These are phyloP conservation scores for Emydocephalus ijimae DNA, from an alignment of 2,113 vertebrate genomes.

Conservation along the genomic window DNA sequence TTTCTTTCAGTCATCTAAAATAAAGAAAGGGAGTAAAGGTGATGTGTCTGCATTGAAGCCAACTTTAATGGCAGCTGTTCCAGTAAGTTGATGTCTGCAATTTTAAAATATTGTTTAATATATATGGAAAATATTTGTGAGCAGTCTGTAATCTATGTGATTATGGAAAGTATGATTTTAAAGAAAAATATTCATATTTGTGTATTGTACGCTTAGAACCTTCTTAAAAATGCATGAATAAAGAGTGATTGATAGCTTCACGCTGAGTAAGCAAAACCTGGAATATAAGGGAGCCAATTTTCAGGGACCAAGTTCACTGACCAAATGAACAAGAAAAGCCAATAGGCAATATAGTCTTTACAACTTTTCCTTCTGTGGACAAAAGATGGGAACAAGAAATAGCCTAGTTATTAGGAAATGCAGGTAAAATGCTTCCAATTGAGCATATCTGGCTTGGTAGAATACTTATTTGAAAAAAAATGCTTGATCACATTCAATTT, in stretches of 20 bases:
- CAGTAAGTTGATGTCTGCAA: conserved; percentile 73
- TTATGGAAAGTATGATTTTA: not conserved
- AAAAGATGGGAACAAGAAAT: not conserved
- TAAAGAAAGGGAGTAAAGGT: conserved; percentile 94
- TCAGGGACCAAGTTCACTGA: not conserved
- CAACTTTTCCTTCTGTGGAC: not conserved
- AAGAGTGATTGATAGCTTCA: not conserved
- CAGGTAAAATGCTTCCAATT: not conserved
- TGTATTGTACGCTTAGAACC: not conserved
- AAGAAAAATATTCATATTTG: not conserved
- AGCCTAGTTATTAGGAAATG: not conserved
- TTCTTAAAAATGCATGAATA: not conserved
- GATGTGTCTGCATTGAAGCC: conserved; percentile 85
- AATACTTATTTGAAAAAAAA: not conserved
- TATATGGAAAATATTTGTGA: not conserved
- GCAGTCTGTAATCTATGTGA: no score
- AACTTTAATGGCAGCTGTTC: conserved; percentile 94
- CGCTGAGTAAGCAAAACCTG: not conserved
- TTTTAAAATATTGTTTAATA: not conserved
- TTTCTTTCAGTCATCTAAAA: conserved; percentile 88
- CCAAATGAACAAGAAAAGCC: not conserved
- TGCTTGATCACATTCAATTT: not conserved
- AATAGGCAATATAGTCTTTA: not conserved
- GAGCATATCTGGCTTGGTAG: not conserved
- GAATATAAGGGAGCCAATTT: not conserved